Evolutionary conservation across 2,888 invertebrate genomes (phyloP).

Genomic region (Autographa gamma): DNA sequence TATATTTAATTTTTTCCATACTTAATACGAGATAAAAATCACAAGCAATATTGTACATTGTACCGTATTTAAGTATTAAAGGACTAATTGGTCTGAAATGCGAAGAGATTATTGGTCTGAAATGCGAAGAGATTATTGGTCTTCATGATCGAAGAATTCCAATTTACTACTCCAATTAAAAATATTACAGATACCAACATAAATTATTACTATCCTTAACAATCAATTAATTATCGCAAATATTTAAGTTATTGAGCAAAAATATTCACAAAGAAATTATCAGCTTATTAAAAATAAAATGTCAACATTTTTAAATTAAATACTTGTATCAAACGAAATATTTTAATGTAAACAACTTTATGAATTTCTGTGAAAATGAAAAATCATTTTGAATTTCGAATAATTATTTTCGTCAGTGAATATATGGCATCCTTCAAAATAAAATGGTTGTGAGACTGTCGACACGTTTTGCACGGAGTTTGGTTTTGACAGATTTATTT

Average conservation of each 20-base stretch:
- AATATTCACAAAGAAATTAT: background rate
- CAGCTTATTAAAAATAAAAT: background rate
- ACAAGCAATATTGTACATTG: no score
- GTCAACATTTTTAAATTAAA: background rate
- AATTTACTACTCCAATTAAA: background rate
- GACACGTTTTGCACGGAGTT: slow-evolving; percentile 49
- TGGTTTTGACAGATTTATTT: slow-evolving; percentile 64
- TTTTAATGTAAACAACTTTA: background rate
- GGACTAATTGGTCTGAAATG: no score
- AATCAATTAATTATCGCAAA: background rate
- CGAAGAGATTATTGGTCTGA: background rate
- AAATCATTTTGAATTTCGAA: background rate
- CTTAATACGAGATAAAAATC: no score
- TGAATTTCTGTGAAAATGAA: background rate
- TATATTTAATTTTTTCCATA: no score
- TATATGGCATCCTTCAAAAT: slow-evolving; percentile 30
- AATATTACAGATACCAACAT: no score
- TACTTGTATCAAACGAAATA: background rate
- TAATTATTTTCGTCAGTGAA: slow-evolving; percentile 7
- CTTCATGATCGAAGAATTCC: background rate
- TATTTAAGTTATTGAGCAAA: background rate
- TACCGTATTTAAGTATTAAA: no score
- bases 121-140: background rate
- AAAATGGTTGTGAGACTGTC: slow-evolving; percentile 43
- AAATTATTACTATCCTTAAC: background rate